These are phyloP conservation scores for Sminthurides bifidus DNA, from an alignment of 1,140 invertebrate genomes.

Conservation along the genomic window DNA sequence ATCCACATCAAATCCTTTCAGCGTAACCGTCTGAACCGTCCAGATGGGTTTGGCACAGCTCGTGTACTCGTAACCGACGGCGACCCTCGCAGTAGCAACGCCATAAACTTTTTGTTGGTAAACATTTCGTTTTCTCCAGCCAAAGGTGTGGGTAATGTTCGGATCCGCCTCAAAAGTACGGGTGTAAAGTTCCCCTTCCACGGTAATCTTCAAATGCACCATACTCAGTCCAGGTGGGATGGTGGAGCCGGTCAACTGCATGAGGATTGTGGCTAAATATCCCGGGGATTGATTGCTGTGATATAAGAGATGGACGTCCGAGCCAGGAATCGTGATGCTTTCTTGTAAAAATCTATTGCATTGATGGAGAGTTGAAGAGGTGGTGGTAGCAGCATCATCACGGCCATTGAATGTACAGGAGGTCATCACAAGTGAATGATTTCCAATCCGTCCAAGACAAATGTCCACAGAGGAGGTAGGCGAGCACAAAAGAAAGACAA, in stretches of 20 bases:
- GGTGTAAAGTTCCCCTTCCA: conserved; percentile 80
- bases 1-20: conserved; percentile 94
- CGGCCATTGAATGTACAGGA: background rate
- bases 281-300: conserved; percentile 82
- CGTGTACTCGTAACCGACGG: conserved; percentile 78
- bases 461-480: background rate
- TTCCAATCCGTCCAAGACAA: background rate
- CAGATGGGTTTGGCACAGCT: conserved; percentile 76
- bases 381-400: too few relatives aligned
- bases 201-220: conserved; percentile 78
- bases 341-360: conserved; percentile 83
- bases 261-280: conserved; percentile 80
- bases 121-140: conserved; percentile 94
- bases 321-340: conserved; percentile 81
- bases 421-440: background rate
- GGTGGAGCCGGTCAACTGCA: conserved; percentile 69
- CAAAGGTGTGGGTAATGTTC: conserved; percentile 84
- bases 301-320: conserved; percentile 80
- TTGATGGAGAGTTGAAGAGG: too few relatives aligned
- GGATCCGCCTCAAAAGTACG: conserved; percentile 91
- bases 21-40: conserved; percentile 81
- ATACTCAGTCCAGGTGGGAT: conserved; percentile 68
- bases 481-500: background rate
- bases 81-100: conserved; percentile 32
- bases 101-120: conserved; percentile 78